Evolutionary conservation across 2,888 invertebrate genomes (phyloP).

Genomic region (Drosophila austrosaltans): DNA sequence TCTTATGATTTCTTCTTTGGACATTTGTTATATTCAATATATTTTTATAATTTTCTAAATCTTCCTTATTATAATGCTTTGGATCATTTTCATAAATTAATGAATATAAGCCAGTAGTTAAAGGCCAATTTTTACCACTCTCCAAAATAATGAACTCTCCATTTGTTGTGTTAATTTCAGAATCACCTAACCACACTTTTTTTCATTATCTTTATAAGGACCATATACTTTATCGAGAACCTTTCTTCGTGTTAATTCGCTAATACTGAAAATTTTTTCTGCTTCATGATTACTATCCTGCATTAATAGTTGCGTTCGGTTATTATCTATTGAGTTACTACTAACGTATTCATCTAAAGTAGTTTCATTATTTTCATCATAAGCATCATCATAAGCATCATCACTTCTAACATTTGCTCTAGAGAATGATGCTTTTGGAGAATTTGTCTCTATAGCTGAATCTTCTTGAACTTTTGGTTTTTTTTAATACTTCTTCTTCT

Average conservation of each 20-base stretch:
- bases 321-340: conserved; percentile 2
- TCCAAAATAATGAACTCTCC: conserved; percentile 3
- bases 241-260: conserved; percentile 4
- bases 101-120: conserved; percentile 5
- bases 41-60: not conserved
- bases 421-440: not conserved
- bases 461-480: conserved; percentile 3
- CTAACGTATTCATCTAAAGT: conserved; percentile 8
- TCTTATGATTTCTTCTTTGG: not conserved
- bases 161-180: not conserved
- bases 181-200: not conserved
- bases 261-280: not conserved
- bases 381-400: not conserved
- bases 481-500: not conserved
- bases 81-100: conserved; percentile 1
- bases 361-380: not conserved
- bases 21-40: conserved; percentile 6
- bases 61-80: not conserved
- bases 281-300: no score
- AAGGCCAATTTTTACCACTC: not conserved
- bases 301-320: not conserved
- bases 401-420: not conserved
- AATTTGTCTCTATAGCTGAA: not conserved
- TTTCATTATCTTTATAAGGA: conserved; percentile 2
- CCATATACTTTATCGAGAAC: conserved; percentile 3